A percentile compares a stretch with the other conserved stretches of the same genome.
Evolutionary conservation across 2,113 vertebrate species (phyloP).

Genomic region (Calypte anna): DNA sequence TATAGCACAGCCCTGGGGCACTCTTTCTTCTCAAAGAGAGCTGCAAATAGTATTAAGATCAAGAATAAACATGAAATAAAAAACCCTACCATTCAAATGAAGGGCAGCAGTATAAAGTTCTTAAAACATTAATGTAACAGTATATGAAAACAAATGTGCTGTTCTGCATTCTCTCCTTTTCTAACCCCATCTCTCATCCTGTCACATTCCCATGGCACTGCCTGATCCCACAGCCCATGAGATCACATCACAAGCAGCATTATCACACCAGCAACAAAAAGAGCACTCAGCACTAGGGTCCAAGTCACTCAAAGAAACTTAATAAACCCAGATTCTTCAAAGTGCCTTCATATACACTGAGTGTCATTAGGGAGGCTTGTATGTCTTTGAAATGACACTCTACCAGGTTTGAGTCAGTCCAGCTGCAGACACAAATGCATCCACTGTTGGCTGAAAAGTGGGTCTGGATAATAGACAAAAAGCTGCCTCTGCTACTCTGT

Average conservation of each 20-base stretch:
- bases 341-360: neutral
- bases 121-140: neutral
- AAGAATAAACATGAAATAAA: slow-evolving; percentile 12
- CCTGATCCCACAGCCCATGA: fast-evolving
- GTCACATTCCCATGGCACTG: fast-evolving
- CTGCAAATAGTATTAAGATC: neutral
- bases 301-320: neutral
- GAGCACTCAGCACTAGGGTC: fast-evolving
- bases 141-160: neutral
- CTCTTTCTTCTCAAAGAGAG: neutral
- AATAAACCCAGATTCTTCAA: slow-evolving; percentile 3
- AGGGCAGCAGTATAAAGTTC: neutral
- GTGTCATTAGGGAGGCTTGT: neutral
- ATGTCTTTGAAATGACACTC: neutral
- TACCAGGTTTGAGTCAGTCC: neutral
- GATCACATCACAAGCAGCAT: neutral
- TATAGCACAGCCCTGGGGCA: neutral
- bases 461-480: neutral
- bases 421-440: neutral
- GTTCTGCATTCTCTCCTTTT: neutral
- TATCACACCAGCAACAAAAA: neutral
- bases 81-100: neutral
- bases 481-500: neutral
- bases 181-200: neutral
- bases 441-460: neutral